A percentile compares a stretch with the other conserved stretches of the same genome.
phyloP scores from a whole-genome alignment of 2,113 vertebrate genomes.

The Labrus mixtus region DNA sequence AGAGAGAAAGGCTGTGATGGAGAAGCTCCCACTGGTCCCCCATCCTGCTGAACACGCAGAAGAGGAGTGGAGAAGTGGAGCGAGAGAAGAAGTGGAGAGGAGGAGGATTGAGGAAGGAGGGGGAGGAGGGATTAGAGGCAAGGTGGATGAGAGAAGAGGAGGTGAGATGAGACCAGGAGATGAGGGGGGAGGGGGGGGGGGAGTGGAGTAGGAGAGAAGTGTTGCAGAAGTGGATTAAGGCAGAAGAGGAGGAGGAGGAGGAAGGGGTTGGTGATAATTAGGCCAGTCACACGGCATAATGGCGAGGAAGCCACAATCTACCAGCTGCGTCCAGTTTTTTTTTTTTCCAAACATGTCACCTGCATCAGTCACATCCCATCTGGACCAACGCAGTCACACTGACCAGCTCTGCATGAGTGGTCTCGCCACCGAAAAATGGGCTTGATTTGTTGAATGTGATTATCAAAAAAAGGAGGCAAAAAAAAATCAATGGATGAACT shows the following conservation, averaged over 20 bases:
- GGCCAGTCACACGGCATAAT: conserved; percentile 76
- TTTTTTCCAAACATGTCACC: conserved; percentile 54
- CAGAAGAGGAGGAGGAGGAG: conserved; percentile 36
- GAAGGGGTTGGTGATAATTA: conserved; percentile 73
- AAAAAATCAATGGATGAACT: conserved; percentile 46
- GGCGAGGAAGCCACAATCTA: conserved; percentile 69
- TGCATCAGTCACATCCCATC: conserved; percentile 73
- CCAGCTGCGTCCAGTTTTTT: conserved; percentile 76
- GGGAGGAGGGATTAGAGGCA: conserved; percentile 23
- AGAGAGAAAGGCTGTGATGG: conserved; percentile 41
- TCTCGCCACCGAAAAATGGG: conserved; percentile 24
- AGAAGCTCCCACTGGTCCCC: conserved; percentile 64
- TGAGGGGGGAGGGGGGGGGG: conserved; percentile 24
- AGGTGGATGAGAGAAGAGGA: conserved; percentile 70
- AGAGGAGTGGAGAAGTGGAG: conserved; percentile 59
- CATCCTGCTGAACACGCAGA: conserved; percentile 73
- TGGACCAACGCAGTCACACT: conserved; percentile 49
- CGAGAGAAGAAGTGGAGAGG: conserved; percentile 26
- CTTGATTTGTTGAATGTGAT: conserved; percentile 58
- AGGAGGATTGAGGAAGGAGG: not conserved
- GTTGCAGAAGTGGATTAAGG: conserved; percentile 72
- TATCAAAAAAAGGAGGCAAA: conserved; percentile 28
- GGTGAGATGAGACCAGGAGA: conserved; percentile 65
- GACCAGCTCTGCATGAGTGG: conserved; percentile 54
- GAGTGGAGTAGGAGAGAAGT: conserved; percentile 66